phyloP scores from a whole-genome alignment of 1,140 invertebrate genomes.

The Globodera ellingtonae region DNA sequence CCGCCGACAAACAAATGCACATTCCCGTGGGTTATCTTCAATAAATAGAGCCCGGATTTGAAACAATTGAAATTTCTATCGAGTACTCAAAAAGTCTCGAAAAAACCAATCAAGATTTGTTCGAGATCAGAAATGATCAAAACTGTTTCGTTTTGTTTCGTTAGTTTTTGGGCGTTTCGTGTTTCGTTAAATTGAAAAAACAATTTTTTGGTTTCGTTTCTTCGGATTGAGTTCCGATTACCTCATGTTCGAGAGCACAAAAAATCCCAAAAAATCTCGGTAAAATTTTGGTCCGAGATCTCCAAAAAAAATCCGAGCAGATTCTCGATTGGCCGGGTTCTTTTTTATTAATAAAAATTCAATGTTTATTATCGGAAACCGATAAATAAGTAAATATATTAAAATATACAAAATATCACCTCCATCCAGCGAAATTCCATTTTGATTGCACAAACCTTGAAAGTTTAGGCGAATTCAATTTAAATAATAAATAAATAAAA shows the following conservation, averaged over 20 bases:
- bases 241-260: no score
- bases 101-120: no score
- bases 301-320: background rate
- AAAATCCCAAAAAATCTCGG: no score
- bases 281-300: background rate
- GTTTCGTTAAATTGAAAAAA: no score
- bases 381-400: no score
- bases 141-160: no score
- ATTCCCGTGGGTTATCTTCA: slow-evolving; percentile 62
- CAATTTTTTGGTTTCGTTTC: no score
- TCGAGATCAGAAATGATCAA: no score
- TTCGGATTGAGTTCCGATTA: no score
- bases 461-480: background rate
- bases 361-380: background rate
- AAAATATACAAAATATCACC: background rate
- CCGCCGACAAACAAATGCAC: slow-evolving; percentile 56
- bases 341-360: background rate
- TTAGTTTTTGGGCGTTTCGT: no score
- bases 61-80: no score
- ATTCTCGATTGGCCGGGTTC: background rate
- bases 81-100: no score
- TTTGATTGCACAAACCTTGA: background rate
- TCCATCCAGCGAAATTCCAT: background rate
- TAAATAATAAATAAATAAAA: background rate
- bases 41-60: background rate